Evolutionary conservation across 2,797 vertebrate species (phyloP), one percentile per base, ranked within the genome.

Genomic region (Gorsachius magnificus): DNA sequence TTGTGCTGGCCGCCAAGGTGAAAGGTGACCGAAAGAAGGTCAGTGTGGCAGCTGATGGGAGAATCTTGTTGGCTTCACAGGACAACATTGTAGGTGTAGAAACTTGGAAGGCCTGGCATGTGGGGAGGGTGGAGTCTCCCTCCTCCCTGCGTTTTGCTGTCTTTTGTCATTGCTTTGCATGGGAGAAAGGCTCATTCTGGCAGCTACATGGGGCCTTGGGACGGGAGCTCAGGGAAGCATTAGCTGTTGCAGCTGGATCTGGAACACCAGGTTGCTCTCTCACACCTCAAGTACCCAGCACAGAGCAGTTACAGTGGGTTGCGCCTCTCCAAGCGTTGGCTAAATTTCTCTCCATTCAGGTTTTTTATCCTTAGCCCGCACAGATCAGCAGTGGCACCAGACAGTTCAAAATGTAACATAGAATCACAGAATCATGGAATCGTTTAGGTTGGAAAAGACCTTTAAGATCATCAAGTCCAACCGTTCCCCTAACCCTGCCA

Each of bases 61-160:
- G 72, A 84, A 68, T 11, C 46, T 9, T 4, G 35, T 64, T 58
- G 66, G 36, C 46, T 31, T 10, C 4, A 4, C 8, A 46, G 70
- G 43, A 65, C 54, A 65, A 33, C 7, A 4, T 0, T 4, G 69
- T 8, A 11, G 56, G 35, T 28, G 13, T 5, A 63, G 43, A 1
- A 20, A 4, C 8, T 1, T 1, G 16, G 25, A 19, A 24, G 35
- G 33, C 5, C n/a, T 22, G 20, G 43, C 2, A 10, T 2, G 21
- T 4, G 41, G 76, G 61, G 15, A 20, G 56, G 83, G 43, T 7
- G 17, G n/a, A 57, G 16, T 20, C 36, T 20, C 3, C 6, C 28
- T 19, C 10, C 58, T 60, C 2, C 2, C 51, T 38, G 41, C 5
- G 9, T 3, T 51, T 25, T 18, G 60, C 24, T 13, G 3, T 18